Evolutionary conservation across 2,797 vertebrate genomes (phyloP), one percentile per base, ranked within the genome.

Genomic region (Mus spretus): DNA sequence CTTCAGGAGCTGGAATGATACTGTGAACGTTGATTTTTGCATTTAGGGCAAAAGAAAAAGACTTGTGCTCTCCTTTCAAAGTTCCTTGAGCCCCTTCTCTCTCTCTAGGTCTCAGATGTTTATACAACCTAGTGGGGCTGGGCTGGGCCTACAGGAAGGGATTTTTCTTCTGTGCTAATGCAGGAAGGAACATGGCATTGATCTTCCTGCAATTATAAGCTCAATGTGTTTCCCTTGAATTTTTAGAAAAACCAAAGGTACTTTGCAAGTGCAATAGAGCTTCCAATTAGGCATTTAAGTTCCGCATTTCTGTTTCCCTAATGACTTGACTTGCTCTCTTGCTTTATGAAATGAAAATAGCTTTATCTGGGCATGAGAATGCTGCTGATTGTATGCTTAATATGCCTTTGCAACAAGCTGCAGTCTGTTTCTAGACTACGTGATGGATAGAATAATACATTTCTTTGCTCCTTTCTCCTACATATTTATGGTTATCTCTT

Each of bases 261-360:
- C 93, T 97, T 96, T 96, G 95, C 84, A 91, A 97, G 96, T 97
- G 96, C 96, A 95, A 94, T 97, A 96, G 97, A 97, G 93, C 96
- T 97, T 98, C 96, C 97, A 97, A 97, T 98, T 97, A 98, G 96
- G 91, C 91, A 86, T 97, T 97, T 97, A 97, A 97, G 95, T 94
- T 97, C 90, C 94, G 96, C 74, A 90, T 98, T 97, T 97, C 97
- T 97, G 91, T 96, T 96, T 97, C 96, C 95, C 91, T 98, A 97
- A 97, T 97, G 97, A 97, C 94, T 90, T 93, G 92, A 94, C 96
- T 97, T 97, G 89, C 92, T 94, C 89, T 96, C 96, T 92, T 96
- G 95, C 94, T 97, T 97, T 97, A 96, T 97, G 97, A 96, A 96
- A 98, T 97, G 97, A 98, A 98, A 98, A 98, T 96, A 93, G 95